Evolutionary conservation across 2,888 invertebrate species (phyloP).

Genomic region (Hypsopygia costalis): DNA sequence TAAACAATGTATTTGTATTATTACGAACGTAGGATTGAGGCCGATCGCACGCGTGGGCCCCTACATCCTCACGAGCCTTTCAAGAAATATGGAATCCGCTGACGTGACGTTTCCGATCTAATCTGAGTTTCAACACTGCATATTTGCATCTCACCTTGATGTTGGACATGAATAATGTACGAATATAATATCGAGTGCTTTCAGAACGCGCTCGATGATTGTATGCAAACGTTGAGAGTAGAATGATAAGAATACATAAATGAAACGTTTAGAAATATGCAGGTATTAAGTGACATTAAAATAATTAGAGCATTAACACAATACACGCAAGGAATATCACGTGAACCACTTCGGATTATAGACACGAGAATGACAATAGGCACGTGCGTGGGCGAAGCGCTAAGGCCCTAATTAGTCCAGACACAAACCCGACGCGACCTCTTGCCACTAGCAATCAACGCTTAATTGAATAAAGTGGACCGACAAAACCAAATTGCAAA

Average conservation of each 20-base stretch:
- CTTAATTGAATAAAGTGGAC: constrained; percentile 70
- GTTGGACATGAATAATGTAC: constrained; percentile 44
- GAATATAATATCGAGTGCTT: constrained; percentile 42
- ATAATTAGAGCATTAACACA: constrained; percentile 10
- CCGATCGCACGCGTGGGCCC: constrained; percentile 23
- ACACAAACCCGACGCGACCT: constrained; percentile 72
- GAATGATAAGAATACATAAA: not conserved
- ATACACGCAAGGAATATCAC: constrained; percentile 18
- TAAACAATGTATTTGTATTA: constrained; percentile 29
- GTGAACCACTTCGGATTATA: constrained; percentile 32
- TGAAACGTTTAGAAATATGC: not conserved
- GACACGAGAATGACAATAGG: constrained; percentile 37
- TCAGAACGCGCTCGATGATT: constrained; percentile 31
- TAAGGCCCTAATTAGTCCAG: constrained; percentile 64
- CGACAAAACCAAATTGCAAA: constrained; percentile 55
- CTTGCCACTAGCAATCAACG: constrained; percentile 66
- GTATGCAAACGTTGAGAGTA: constrained; percentile 9
- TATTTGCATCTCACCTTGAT: constrained; percentile 54
- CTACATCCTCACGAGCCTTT: not conserved
- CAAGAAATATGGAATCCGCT: constrained; percentile 3
- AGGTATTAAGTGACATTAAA: not conserved
- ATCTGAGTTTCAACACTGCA: constrained; percentile 24
- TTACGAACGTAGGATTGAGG: constrained; percentile 28
- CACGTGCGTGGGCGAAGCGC: constrained; percentile 66
- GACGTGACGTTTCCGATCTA: constrained; percentile 6